Percentiles rank a stretch among this genome's conserved stretches.
These are phyloP conservation scores for Teleogryllus oceanicus DNA, from an alignment of 2,888 invertebrate species.

Conservation along the genomic window DNA sequence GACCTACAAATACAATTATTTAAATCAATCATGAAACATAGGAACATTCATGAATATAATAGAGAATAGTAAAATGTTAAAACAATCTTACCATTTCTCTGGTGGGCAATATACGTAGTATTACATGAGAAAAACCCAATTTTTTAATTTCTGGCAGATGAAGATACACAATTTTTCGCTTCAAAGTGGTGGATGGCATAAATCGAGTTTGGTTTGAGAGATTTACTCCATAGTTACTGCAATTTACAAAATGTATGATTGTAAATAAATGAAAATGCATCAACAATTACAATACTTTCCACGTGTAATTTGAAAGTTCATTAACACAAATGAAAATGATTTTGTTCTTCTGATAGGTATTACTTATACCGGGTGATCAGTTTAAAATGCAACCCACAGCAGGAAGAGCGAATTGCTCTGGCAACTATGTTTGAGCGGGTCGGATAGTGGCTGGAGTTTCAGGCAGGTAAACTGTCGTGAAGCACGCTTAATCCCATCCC, in stretches of 20 bases:
- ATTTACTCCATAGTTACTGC: slow-evolving; percentile 56
- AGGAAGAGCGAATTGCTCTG: too few relatives aligned
- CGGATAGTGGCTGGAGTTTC: too few relatives aligned
- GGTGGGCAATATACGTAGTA: slow-evolving; percentile 64
- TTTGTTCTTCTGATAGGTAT: too few relatives aligned
- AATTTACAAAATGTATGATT: slow-evolving; percentile 21
- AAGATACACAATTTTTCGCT: slow-evolving; percentile 54
- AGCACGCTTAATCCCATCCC: too few relatives aligned
- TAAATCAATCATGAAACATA: slow-evolving; percentile 1
- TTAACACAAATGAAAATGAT: too few relatives aligned
- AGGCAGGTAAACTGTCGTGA: too few relatives aligned
- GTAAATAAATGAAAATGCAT: too few relatives aligned
- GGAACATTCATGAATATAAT: slow-evolving; percentile 10
- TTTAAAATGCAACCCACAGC: too few relatives aligned
- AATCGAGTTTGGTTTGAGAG: slow-evolving; percentile 57
- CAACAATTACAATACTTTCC: too few relatives aligned
- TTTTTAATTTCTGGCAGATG: slow-evolving; percentile 60
- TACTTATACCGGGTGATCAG: too few relatives aligned
- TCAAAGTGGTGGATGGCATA: slow-evolving; percentile 51
- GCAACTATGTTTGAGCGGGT: too few relatives aligned
- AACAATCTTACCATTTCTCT: slow-evolving; percentile 54
- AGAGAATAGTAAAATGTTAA: background rate
- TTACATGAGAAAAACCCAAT: slow-evolving; percentile 59
- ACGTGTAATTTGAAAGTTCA: too few relatives aligned
- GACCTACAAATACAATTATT: slow-evolving; percentile 50